Percentiles rank a stretch among this genome's conserved stretches.
Evolutionary conservation across 92 coral and sea anemone genomes (phyloP).

Genomic region (Porites divaricata): DNA sequence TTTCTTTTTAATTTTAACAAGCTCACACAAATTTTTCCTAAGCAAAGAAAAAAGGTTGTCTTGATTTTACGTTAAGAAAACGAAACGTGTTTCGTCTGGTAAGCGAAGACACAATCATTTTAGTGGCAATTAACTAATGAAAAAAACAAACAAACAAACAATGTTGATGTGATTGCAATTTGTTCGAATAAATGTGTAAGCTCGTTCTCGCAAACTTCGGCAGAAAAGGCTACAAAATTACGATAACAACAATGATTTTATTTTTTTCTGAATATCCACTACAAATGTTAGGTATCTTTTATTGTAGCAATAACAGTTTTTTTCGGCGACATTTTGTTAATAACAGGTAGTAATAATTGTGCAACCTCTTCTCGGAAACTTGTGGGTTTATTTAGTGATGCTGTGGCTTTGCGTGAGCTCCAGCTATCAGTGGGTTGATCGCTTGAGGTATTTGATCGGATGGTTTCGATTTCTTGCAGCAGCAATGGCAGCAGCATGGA

Average conservation of each 20-base stretch:
- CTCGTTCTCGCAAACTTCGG: background rate
- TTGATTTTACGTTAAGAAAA: too few species aligned
- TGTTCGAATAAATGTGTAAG: background rate
- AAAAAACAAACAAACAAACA: too few species aligned
- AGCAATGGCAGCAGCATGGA: slow-evolving; percentile 68
- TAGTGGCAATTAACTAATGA: too few species aligned
- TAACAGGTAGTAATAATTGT: background rate
- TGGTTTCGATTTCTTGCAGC: slow-evolving; percentile 44
- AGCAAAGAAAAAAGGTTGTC: too few species aligned
- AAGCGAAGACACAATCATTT: too few species aligned
- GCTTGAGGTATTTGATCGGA: background rate
- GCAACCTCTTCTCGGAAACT: background rate
- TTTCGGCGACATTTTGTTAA: slow-evolving; percentile 2
- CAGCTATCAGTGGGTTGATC: slow-evolving; percentile 29
- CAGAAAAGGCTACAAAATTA: background rate
- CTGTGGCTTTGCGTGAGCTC: slow-evolving; percentile 24
- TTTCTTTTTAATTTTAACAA: too few species aligned
- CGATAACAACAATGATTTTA: background rate
- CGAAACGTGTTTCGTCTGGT: too few species aligned
- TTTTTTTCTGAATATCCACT: background rate
- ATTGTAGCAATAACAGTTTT: slow-evolving; percentile 26
- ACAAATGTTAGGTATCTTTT: slow-evolving; percentile 9
- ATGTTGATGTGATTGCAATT: too few species aligned
- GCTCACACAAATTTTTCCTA: too few species aligned
- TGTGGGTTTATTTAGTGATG: slow-evolving; percentile 21